Percentiles rank a stretch among this genome's conserved stretches.
Conservation (phyloP, 2,113 vertebrate species). For the Sterna hirundo region DNA sequence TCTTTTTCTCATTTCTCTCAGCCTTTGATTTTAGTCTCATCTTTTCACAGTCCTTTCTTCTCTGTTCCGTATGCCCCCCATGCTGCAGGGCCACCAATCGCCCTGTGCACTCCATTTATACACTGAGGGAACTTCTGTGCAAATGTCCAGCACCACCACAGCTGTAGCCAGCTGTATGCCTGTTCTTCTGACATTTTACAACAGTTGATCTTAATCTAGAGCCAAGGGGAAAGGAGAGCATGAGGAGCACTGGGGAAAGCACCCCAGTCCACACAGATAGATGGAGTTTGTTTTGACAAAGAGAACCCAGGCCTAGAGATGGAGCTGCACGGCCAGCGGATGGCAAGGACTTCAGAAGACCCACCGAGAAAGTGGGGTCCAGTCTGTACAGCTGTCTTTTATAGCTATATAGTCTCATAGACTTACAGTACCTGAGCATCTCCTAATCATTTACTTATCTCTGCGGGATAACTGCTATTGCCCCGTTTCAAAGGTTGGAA, state of each 20-base stretch:
- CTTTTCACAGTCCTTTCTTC: neutral
- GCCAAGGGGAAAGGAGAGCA: neutral
- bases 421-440: neutral
- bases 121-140: neutral
- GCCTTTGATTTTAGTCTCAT: constrained; percentile 3
- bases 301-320: neutral
- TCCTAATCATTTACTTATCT: neutral
- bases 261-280: neutral
- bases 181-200: neutral
- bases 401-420: neutral
- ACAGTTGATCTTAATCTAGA: neutral
- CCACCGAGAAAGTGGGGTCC: neutral
- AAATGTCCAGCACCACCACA: neutral
- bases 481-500: neutral
- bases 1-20: neutral
- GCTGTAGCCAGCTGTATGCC: neutral
- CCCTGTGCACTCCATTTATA: neutral
- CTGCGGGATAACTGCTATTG: neutral
- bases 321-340: neutral
- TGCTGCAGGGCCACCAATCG: neutral
- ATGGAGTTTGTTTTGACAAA: neutral
- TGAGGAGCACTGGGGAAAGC: neutral
- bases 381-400: neutral
- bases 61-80: neutral
- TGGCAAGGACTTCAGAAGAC: neutral